Percentiles rank a stretch among this genome's conserved stretches.
phyloP scores from a whole-genome alignment of 2,113 vertebrate genomes.

The Dromiciops gliroides region DNA sequence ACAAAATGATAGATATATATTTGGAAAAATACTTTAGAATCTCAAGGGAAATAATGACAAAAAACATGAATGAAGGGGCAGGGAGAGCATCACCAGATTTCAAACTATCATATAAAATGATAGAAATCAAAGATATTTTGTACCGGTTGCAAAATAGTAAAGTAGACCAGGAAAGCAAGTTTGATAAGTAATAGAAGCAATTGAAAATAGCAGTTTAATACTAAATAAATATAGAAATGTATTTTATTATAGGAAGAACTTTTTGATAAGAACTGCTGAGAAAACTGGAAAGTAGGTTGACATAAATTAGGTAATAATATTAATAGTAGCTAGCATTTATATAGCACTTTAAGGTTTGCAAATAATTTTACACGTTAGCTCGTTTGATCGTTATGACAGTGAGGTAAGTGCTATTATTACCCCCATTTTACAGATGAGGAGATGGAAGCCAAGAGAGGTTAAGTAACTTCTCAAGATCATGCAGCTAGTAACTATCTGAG shows the following conservation, averaged over 20 bases:
- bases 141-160: not conserved
- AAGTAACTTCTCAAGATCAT: too few species aligned
- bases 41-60: not conserved
- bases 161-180: not conserved
- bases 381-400: too few species aligned
- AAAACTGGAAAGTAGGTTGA: not conserved
- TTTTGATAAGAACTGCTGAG: not conserved
- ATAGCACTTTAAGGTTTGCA: too few species aligned
- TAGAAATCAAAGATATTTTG: not conserved
- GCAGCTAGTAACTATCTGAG: too few species aligned
- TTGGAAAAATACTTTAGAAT: not conserved
- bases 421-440: too few species aligned
- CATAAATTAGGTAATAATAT: not conserved
- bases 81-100: not conserved
- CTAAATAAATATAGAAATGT: not conserved
- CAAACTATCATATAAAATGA: not conserved
- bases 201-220: not conserved
- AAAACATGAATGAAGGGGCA: not conserved
- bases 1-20: not conserved
- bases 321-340: too few species aligned
- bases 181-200: not conserved
- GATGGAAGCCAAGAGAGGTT: too few species aligned
- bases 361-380: too few species aligned
- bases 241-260: not conserved
- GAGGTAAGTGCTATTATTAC: too few species aligned